Evolutionary conservation across 2,797 vertebrate genomes (phyloP).

Genomic region (Meda fulgida): DNA sequence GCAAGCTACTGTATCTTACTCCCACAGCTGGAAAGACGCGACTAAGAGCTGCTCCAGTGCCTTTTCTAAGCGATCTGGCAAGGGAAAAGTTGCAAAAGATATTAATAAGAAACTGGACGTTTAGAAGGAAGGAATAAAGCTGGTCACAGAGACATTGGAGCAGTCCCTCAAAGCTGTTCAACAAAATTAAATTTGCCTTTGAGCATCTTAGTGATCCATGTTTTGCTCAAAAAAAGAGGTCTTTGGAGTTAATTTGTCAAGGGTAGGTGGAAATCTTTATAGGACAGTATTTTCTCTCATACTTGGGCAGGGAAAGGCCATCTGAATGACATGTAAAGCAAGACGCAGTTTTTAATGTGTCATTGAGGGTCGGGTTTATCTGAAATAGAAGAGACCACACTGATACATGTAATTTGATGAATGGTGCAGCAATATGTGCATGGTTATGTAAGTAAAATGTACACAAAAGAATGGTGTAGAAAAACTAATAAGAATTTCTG

Average conservation of each 20-base stretch:
- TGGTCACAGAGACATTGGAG: slow-evolving; percentile 20
- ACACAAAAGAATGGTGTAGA: not conserved
- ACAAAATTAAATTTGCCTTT: slow-evolving; percentile 5
- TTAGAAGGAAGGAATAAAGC: slow-evolving; percentile 23
- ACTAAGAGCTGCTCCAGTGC: slow-evolving; percentile 29
- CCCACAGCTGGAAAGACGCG: slow-evolving; percentile 48
- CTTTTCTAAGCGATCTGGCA: slow-evolving; percentile 35
- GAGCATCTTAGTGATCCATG: not conserved
- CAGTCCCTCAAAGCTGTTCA: not conserved
- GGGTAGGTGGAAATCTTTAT: slow-evolving; percentile 11
- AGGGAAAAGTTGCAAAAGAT: slow-evolving; percentile 39
- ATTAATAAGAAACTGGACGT: slow-evolving; percentile 43
- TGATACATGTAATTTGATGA: not conserved
- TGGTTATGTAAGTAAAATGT: not conserved
- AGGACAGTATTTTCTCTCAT: not conserved
- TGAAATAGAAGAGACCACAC: not conserved
- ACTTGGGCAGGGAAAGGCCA: not conserved
- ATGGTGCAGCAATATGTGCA: not conserved
- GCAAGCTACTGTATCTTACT: slow-evolving; percentile 52
- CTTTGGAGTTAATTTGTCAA: slow-evolving; percentile 17
- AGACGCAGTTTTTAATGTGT: not conserved
- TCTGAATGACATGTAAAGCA: not conserved
- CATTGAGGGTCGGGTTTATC: not conserved
- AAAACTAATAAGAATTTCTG: not conserved
- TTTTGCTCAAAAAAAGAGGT: not conserved